A percentile compares a stretch with the other conserved stretches of the same genome.
phyloP scores from a whole-genome alignment of 2,888 invertebrate genomes.

The Drosophila kambysellisi region DNA sequence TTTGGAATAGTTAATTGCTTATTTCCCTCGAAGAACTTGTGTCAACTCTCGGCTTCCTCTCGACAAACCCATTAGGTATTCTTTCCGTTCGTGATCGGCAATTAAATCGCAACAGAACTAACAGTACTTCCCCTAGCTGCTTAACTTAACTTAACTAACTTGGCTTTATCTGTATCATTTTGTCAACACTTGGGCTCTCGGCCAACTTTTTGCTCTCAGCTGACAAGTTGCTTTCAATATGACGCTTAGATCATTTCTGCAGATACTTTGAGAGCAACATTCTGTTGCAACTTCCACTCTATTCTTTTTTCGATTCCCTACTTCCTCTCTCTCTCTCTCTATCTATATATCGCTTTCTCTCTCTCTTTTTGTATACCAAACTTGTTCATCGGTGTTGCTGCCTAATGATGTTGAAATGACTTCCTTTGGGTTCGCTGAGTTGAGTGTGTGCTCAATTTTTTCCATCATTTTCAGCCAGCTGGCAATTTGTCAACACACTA shows the following conservation, averaged over 20 bases:
- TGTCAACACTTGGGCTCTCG: conserved; percentile 1
- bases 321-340: not conserved
- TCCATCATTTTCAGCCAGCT: conserved; percentile 46
- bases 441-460: not conserved
- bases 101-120: not conserved
- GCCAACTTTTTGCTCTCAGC: conserved; percentile 2
- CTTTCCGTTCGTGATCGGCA: not conserved
- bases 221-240: conserved; percentile 21
- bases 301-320: not conserved
- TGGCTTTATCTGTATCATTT: not conserved
- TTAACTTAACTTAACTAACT: not conserved
- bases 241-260: not conserved
- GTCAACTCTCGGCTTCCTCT: not conserved
- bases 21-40: not conserved
- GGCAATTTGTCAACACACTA: conserved; percentile 68
- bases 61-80: not conserved
- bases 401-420: conserved; percentile 69
- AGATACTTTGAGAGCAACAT: conserved; percentile 9
- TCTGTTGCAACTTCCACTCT: conserved; percentile 1
- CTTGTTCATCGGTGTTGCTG: conserved; percentile 50
- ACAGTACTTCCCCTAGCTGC: not conserved
- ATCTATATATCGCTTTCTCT: not conserved
- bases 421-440: conserved; percentile 45
- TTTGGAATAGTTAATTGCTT: not conserved
- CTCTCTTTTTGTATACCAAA: not conserved